Base-by-base conservation (phyloP, 2,797 vertebrate species). In the Basileuterus tristriatus region DNA sequence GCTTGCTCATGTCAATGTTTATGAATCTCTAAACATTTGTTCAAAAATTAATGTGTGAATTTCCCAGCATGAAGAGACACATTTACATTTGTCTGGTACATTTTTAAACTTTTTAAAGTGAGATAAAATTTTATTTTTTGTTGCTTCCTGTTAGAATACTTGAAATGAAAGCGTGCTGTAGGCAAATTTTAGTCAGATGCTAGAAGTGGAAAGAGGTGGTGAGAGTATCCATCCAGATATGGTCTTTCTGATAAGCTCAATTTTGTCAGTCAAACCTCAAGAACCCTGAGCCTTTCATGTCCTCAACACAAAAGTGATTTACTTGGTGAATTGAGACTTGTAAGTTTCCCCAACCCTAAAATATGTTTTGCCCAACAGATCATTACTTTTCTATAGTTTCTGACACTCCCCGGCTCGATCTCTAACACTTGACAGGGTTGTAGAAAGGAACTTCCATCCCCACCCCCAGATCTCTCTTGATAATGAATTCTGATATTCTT, bases 331-430 rank as follows among this genome's bases (percentile, higher is more conserved):
- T 62, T 82, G 69, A 77, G 23, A 34, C 22, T 58, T 74, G 23
- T 59, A 47, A 12, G 8, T 32, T 88, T 80, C 16, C 12, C 14
- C 46, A 81, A 2, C 23, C 30, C 74, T 86, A 60, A 86, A 85
- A 90, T 17, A 49, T 22, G 43, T 70, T 89, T 49, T 72, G 34
- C 9, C 15, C 29, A 59, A 5, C 12, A 37, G 20, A 74, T 86
- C 23, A 20, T 52, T 74, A 58, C 13, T 90, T 91, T 87, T 55
- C 36, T 30, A 9, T 15, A 30, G 7, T 34, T n/a, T 36, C 14
- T 80, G 37, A 18, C 29, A 60, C 7, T 3, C 5, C 24, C 11
- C 15, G 19, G 11, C n/a, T 34, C 2, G 0, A 29, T 50, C 6
- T 46, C 12, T 62, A 36, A n/a, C 2, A 29, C 15, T 41, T 83